phyloP scores from a whole-genome alignment of 2,888 invertebrate species.

The Prosapia bicincta region DNA sequence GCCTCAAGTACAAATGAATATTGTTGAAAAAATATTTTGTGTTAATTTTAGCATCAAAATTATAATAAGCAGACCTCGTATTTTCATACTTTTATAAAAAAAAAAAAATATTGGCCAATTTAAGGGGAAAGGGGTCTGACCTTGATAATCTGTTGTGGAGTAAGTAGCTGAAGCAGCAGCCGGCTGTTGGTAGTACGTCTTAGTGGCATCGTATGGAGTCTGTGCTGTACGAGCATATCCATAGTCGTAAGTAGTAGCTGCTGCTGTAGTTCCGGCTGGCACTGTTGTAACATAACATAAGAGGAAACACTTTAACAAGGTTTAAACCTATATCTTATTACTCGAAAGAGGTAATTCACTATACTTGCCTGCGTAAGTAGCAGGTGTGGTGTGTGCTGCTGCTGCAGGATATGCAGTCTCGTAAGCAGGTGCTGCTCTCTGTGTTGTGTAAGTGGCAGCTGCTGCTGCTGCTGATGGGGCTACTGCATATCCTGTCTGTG shows the following conservation, averaged over 20 bases:
- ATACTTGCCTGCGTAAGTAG: constrained; percentile 54
- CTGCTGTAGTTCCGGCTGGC: constrained; percentile 47
- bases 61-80: too few species aligned
- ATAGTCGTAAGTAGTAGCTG: constrained; percentile 63
- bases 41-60: too few species aligned
- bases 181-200: constrained; percentile 81
- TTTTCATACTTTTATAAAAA: too few species aligned
- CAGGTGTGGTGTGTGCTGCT: constrained; percentile 52
- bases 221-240: constrained; percentile 60
- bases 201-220: constrained; percentile 75
- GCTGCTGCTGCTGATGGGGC: constrained; percentile 57
- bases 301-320: too few species aligned
- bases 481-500: constrained; percentile 81
- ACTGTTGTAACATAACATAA: constrained; percentile 39
- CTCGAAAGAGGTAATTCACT: too few species aligned
- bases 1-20: too few species aligned
- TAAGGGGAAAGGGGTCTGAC: constrained; percentile 31
- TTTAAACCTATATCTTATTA: too few species aligned
- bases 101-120: too few species aligned
- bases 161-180: constrained; percentile 66
- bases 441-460: constrained; percentile 79
- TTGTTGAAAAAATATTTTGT: too few species aligned
- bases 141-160: constrained; percentile 56
- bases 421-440: constrained; percentile 74
- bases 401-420: constrained; percentile 80